These are phyloP conservation scores for Lobophora halterata DNA, from an alignment of 2,888 invertebrate genomes.

Conservation along the genomic window DNA sequence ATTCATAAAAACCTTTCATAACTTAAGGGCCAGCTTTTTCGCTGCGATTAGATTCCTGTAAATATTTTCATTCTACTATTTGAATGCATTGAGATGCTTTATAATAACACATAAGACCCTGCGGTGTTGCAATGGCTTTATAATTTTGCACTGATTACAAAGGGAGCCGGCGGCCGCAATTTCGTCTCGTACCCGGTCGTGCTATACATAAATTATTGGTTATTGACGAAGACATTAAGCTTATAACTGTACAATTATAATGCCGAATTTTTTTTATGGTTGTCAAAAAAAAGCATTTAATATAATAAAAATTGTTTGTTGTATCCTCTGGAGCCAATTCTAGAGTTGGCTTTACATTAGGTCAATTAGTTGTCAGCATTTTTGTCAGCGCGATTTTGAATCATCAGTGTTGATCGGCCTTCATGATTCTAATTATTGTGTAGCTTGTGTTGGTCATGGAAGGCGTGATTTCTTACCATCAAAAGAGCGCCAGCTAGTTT, in stretches of 20 bases:
- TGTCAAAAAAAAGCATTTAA: conserved; percentile 1
- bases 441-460: no score
- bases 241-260: conserved; percentile 62
- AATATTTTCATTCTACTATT: conserved; percentile 11
- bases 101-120: conserved; percentile 60
- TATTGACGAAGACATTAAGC: conserved; percentile 81
- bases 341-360: no score
- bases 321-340: no score
- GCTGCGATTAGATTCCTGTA: no score
- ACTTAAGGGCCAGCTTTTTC: no score
- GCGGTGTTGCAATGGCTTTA: conserved; percentile 75
- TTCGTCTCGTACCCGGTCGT: conserved; percentile 78
- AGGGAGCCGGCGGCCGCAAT: conserved; percentile 83
- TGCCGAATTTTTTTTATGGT: conserved; percentile 43
- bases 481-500: no score
- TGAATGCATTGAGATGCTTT: conserved; percentile 57
- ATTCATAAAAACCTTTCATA: no score
- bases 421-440: no score
- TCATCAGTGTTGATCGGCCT: no score
- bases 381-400: no score
- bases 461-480: no score
- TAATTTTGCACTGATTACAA: conserved; percentile 79
- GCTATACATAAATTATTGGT: conserved; percentile 79
- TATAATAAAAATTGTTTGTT: neutral
- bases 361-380: no score